These are phyloP conservation scores for Alligator sinensis DNA, from an alignment of 2,113 vertebrate genomes.

Conservation along the genomic window DNA sequence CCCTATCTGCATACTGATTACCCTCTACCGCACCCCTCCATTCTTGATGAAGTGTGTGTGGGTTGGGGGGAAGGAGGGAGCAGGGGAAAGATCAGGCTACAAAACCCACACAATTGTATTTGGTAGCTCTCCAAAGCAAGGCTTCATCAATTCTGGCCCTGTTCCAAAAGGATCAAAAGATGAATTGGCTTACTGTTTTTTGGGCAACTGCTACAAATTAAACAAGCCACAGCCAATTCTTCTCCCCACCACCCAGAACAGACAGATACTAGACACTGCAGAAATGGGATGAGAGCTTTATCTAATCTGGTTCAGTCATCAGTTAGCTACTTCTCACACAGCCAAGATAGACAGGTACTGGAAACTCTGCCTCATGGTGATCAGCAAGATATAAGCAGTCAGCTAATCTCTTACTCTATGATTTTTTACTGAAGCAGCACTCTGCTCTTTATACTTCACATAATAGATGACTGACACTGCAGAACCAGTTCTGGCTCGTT, in stretches of 20 bases:
- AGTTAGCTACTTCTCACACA: background rate
- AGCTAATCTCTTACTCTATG: background rate
- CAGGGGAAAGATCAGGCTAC: too few relatives aligned
- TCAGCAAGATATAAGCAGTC: background rate
- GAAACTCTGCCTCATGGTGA: background rate
- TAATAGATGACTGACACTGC: background rate
- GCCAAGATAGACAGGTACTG: background rate
- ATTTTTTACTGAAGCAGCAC: background rate
- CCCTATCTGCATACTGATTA: too few relatives aligned
- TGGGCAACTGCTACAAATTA: background rate
- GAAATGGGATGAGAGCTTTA: background rate
- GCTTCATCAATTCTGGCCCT: background rate
- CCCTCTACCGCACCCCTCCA: too few relatives aligned
- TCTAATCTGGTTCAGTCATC: background rate
- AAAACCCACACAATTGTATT: background rate
- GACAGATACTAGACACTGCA: background rate
- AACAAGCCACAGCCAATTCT: background rate
- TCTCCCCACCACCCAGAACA: background rate
- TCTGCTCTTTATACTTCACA: background rate
- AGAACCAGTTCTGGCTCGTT: background rate
- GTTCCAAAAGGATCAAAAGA: background rate
- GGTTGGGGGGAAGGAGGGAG: too few relatives aligned
- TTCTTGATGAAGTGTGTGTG: too few relatives aligned
- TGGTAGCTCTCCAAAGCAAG: background rate
- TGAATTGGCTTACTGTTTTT: background rate